Evolutionary conservation across 2,888 invertebrate genomes (phyloP), one percentile per base, ranked within the genome.

Genomic region (Oligia latruncula): DNA sequence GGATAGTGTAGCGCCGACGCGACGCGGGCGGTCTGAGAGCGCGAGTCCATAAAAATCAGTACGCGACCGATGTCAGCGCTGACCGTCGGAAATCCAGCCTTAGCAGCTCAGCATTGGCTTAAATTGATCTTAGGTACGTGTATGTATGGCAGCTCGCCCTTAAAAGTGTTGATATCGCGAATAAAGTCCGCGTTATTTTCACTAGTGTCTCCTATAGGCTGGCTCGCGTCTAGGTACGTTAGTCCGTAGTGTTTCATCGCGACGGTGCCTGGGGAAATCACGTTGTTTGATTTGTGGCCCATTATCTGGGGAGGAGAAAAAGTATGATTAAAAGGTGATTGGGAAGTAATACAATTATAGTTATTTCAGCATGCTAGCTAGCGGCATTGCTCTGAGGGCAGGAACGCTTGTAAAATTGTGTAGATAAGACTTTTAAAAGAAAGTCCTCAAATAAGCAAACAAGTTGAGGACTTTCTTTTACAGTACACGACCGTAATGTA

Each of bases 121-220:
- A 95, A 83, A 35, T 93, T 87, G 0, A 95, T 89, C 76, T 91
- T 93, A 2, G 93, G 92, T 15, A 95, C 92, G 0, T 88, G 62
- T 15, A 95, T 91, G 13, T 94, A 77, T 0, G 95, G 93, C 29
- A 96, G 86, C 0, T 87, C 80, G 4, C 46, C 82, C 70, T 92
- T 95, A 86, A 96, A 96, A 0, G 80, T 71, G 0, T 89, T 84
- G 1, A 95, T 93, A 77, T 96, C 90, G 4, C 58, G 92, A 46
- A 97, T 93, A 83, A 95, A 96, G 55, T 93, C 92, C 0, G 90
- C 90, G 66, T 90, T 88, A 80, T 90, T 92, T 62, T 95, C 96
- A 0, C 71, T 71, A 0, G 91, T 80, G 84, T 95, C 94, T 0
- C 94, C 95, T 6, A 91, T 78, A 0, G 93, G 92, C 6, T 92